Evolutionary conservation across 2,113 vertebrate genomes (phyloP).

Genomic region (Tragelaphus buxtoni): DNA sequence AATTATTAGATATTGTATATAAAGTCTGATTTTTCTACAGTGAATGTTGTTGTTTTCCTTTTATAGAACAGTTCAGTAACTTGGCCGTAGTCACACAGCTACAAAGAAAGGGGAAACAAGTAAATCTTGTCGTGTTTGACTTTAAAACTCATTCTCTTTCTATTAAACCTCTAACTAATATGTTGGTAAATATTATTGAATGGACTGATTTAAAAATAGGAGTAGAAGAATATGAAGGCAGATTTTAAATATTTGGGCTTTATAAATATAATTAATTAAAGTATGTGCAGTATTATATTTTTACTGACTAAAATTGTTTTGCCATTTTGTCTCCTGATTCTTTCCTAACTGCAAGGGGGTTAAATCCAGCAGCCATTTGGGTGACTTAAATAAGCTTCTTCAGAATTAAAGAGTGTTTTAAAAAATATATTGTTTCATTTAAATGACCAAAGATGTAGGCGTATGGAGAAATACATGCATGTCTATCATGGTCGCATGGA

Average conservation of each 20-base stretch:
- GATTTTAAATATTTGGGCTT: neutral
- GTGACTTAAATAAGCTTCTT: neutral
- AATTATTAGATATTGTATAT: neutral
- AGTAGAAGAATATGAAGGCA: neutral
- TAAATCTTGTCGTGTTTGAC: neutral
- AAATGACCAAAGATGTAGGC: neutral
- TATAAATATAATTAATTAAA: neutral
- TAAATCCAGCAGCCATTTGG: neutral
- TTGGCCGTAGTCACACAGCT: neutral
- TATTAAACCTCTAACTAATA: neutral
- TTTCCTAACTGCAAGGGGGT: neutral
- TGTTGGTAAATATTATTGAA: neutral
- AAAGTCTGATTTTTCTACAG: neutral
- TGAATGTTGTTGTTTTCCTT: neutral
- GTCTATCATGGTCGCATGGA: neutral
- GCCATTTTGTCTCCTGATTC: neutral
- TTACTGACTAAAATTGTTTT: neutral
- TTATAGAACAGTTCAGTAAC: neutral
- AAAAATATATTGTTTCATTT: neutral
- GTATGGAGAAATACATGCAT: neutral
- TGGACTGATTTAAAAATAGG: neutral
- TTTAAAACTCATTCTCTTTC: neutral
- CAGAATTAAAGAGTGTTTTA: neutral
- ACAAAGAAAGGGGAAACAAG: neutral
- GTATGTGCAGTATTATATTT: neutral